Evolutionary conservation across 2,797 vertebrate genomes (phyloP), one percentile per base, ranked within the genome.

Genomic region (Malacoraja senta): DNA sequence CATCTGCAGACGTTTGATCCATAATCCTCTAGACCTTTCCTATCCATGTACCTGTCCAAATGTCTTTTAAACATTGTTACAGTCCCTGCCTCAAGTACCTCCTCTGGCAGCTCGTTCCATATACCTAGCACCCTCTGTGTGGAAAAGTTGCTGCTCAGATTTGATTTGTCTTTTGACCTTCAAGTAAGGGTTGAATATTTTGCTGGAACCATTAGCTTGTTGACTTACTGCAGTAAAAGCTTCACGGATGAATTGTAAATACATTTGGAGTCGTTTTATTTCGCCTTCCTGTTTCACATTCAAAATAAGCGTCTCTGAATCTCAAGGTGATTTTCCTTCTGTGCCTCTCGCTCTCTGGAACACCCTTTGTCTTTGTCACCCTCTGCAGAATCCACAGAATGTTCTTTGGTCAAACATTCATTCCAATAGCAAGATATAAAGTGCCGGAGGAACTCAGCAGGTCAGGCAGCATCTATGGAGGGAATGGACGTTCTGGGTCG

Each of bases 111-210:
- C 71, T 72, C 0, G 21, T 21, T 21, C 6, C 17, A 74, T 74
- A 74, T 8, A 21, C 71, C 71, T 24, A 74, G 3, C 71, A 21
- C 71, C 71, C 71, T 74, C 24, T 26, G 19, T 74, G 19, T 26
- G 71, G 26, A 68, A 68, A 17, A 68, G 10, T 12, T 68, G 65
- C 1, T 17, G 10, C 17, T 68, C 65, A 29, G 90, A 26, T 44
- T 63, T 68, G 44, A 92, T n/a, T 92, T 53, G 90, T 8, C 90
- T 76, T 71, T 24, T 58, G 35, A 38, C 44, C 71, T 92, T 72
- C 71, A 92, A 35, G 90, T 92, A 92, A 58, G 6, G 26, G 72
- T 38, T 53, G 71, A 29, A 74, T 74, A 92, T 38, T 76, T 92
- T n/a, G 61, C 83, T 65, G 65, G 19, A 74, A 74, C 68, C 68